Percentiles rank a stretch among this genome's conserved stretches.
phyloP scores from a whole-genome alignment of 2,888 invertebrate genomes.

The Campoplex nolae region DNA sequence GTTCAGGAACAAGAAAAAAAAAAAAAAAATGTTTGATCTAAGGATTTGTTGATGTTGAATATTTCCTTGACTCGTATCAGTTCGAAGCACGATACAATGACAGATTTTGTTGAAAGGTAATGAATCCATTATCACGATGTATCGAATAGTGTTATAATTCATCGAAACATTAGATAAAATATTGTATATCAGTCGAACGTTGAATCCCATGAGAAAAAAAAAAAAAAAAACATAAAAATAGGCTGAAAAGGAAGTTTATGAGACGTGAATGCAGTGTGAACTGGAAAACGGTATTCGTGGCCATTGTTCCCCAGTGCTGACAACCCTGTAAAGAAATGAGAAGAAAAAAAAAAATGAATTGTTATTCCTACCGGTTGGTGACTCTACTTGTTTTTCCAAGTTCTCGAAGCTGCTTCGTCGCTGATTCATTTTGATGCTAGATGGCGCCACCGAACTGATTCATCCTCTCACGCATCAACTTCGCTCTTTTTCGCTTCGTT shows the following conservation, averaged over 20 bases:
- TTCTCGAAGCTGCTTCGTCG: not conserved
- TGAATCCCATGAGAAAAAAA: not conserved
- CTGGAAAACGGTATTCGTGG: not conserved
- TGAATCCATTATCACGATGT: not conserved
- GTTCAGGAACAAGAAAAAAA: not conserved
- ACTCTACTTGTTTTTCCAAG: too few species aligned
- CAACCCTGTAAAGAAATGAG: conserved; percentile 7
- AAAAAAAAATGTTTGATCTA: not conserved
- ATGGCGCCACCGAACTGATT: conserved; percentile 40
- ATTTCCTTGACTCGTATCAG: not conserved
- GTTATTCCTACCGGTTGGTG: not conserved
- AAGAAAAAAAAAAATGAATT: not conserved
- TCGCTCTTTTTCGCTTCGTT: not conserved
- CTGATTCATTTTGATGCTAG: conserved; percentile 11
- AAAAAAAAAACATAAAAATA: not conserved
- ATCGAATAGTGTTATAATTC: not conserved
- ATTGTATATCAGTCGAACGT: not conserved
- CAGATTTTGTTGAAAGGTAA: not conserved
- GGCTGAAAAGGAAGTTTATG: not conserved
- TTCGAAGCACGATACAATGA: not conserved
- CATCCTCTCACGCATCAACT: not conserved
- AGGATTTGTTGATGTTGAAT: not conserved
- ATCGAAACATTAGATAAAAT: not conserved
- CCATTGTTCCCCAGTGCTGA: conserved; percentile 16
- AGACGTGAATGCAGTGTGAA: not conserved